A percentile compares a stretch with the other conserved stretches of the same genome.
Evolutionary conservation across 2,797 vertebrate genomes (phyloP).

Genomic region (Sebastes hubbsi): DNA sequence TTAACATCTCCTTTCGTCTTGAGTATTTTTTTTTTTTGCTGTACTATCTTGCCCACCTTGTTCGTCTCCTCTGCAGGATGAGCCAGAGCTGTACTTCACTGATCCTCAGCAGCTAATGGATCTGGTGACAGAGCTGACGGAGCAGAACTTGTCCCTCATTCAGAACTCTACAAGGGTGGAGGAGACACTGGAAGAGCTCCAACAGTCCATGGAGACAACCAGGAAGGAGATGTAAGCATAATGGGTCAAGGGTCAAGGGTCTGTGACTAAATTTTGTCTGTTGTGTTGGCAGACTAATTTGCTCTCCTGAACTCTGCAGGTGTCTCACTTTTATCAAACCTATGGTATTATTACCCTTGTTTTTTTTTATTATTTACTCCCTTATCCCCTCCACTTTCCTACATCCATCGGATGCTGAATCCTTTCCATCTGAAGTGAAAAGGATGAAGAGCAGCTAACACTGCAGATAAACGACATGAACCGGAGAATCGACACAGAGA

Average conservation of each 20-base stretch:
- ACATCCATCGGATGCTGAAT: background rate
- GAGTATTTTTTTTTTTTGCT: background rate
- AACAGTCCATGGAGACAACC: slow-evolving; percentile 72
- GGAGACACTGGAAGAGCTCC: slow-evolving; percentile 84
- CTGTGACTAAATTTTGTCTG: background rate
- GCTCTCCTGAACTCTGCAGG: background rate
- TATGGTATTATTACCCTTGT: background rate
- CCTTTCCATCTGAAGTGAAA: slow-evolving; percentile 77
- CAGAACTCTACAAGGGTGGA: slow-evolving; percentile 85
- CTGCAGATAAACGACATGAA: slow-evolving; percentile 77
- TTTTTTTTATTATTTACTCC: background rate
- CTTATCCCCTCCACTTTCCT: background rate
- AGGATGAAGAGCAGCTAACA: slow-evolving; percentile 80
- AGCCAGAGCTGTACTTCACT: slow-evolving; percentile 89
- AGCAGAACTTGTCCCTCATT: slow-evolving; percentile 90
- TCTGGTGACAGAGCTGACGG: slow-evolving; percentile 86
- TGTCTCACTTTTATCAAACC: background rate
- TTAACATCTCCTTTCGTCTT: background rate
- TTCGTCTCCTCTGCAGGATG: slow-evolving; percentile 71
- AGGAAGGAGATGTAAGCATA: slow-evolving; percentile 81
- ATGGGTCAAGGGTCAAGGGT: slow-evolving; percentile 33
- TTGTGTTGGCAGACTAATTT: background rate
- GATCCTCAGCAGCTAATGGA: slow-evolving; percentile 89
- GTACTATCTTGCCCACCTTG: background rate
- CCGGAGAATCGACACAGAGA: slow-evolving; percentile 80